These are phyloP conservation scores for Microtus montanus DNA, from an alignment of 2,113 vertebrate species.

Conservation along the genomic window DNA sequence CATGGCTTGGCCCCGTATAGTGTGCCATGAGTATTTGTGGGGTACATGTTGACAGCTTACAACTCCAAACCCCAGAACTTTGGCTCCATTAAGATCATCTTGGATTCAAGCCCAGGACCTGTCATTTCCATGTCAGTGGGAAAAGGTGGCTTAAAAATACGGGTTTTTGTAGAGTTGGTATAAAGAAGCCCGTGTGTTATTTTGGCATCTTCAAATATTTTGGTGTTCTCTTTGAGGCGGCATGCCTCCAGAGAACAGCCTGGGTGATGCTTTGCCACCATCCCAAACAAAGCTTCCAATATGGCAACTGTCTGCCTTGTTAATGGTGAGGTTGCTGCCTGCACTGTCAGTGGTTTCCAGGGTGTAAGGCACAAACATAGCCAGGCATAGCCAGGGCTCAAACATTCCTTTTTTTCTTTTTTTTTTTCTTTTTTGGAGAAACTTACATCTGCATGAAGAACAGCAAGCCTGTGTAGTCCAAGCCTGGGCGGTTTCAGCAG, in stretches of 20 bases:
- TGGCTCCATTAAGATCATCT: neutral
- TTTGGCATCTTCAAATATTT: neutral
- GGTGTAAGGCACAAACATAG: neutral
- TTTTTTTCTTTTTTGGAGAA: neutral
- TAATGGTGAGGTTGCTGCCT: neutral
- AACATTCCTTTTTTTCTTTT: neutral
- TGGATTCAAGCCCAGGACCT: neutral
- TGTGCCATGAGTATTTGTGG: neutral
- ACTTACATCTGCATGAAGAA: neutral
- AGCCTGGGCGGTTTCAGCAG: neutral
- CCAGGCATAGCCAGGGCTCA: neutral
- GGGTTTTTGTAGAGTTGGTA: neutral
- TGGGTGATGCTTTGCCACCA: neutral
- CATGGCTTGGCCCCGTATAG: neutral
- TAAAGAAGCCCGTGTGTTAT: neutral
- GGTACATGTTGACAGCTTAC: neutral
- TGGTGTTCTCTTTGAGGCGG: neutral
- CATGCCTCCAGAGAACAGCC: neutral
- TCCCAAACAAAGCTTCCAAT: constrained; percentile 16
- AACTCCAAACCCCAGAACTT: neutral
- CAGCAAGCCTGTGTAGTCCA: neutral
- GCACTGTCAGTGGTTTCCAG: neutral
- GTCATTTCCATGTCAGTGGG: neutral
- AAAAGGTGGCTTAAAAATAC: neutral
- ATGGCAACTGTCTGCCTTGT: neutral